Evolutionary conservation across 2,113 vertebrate species (phyloP).

Genomic region (Anoura caudifer): DNA sequence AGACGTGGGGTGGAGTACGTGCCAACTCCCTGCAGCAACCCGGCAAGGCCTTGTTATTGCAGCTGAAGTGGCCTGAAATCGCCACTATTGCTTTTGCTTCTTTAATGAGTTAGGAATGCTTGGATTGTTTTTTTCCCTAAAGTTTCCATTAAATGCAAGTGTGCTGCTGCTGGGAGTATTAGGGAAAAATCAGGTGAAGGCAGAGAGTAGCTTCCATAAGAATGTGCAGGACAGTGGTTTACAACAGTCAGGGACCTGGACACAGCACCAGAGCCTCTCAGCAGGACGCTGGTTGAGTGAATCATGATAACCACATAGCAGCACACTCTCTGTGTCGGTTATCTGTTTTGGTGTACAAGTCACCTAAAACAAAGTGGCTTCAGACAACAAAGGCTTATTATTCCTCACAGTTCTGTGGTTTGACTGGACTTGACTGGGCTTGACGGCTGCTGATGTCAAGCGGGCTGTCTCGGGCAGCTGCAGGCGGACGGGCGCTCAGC

Average conservation of each 20-base stretch:
- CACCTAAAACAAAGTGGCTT: neutral
- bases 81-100: neutral
- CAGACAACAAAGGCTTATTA: neutral
- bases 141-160: neutral
- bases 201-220: neutral
- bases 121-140: neutral
- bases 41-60: neutral
- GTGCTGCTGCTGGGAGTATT: neutral
- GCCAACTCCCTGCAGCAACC: neutral
- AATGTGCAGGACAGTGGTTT: neutral
- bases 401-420: neutral
- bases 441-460: neutral
- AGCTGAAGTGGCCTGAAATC: neutral
- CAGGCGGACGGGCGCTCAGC: neutral
- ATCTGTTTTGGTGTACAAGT: neutral
- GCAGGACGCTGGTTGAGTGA: neutral
- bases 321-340: neutral
- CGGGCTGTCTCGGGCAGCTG: neutral
- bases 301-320: fast-evolving
- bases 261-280: neutral
- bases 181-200: neutral
- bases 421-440: neutral
- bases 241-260: neutral
- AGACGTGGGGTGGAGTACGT: neutral
- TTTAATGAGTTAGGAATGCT: neutral